A percentile compares a stretch with the other conserved stretches of the same genome.
phyloP scores from a whole-genome alignment of 2,888 invertebrate genomes.

The Tricholauxania praeusta region DNA sequence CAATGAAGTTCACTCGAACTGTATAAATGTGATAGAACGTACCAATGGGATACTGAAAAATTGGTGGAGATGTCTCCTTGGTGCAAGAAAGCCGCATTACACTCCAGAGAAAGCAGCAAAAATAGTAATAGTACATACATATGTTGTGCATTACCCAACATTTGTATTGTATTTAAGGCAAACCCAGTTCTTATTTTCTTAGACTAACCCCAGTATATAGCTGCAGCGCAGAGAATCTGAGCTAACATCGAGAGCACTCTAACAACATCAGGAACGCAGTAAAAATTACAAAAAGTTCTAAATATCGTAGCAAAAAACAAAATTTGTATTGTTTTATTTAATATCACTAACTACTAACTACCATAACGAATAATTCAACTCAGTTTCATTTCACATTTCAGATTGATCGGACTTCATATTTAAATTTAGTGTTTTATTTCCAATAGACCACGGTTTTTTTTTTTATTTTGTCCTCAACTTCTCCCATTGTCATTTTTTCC shows the following conservation, averaged over 20 bases:
- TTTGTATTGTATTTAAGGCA: conserved; percentile 16
- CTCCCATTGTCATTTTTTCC: conserved; percentile 31
- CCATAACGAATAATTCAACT: conserved; percentile 30
- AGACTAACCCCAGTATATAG: conserved; percentile 17
- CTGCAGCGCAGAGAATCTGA: conserved; percentile 22
- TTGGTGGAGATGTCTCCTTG: too few relatives aligned
- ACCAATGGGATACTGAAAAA: too few relatives aligned
- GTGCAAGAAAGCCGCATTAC: too few relatives aligned
- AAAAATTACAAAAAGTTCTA: conserved; percentile 16
- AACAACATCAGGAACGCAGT: conserved; percentile 13
- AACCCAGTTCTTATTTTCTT: background rate
- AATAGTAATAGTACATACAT: conserved; percentile 22
- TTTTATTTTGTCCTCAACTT: conserved; percentile 41
- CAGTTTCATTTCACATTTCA: conserved; percentile 30
- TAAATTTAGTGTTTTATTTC: conserved; percentile 35
- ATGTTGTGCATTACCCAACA: conserved; percentile 26
- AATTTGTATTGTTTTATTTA: conserved; percentile 12
- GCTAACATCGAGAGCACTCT: conserved; percentile 24
- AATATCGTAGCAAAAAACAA: background rate
- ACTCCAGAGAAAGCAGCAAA: conserved; percentile 10
- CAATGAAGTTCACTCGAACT: too few relatives aligned
- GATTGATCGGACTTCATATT: conserved; percentile 22
- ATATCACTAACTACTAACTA: conserved; percentile 25
- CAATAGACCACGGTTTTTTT: conserved; percentile 35
- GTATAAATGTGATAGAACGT: too few relatives aligned